Conservation (phyloP, 2,888 invertebrate genomes). For the Liopterus haemorrhoidalis region DNA sequence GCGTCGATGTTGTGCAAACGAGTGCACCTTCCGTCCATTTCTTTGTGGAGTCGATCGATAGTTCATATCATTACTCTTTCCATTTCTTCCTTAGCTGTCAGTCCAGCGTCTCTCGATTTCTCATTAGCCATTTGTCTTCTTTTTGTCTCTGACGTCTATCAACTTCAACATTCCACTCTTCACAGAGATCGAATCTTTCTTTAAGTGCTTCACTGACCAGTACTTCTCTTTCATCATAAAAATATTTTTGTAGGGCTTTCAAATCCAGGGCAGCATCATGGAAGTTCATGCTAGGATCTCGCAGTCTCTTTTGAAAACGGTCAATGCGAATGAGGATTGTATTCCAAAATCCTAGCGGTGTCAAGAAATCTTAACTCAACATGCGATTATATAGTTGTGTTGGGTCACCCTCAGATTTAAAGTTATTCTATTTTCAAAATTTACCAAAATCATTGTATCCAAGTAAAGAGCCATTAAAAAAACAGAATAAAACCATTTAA, state of each 20-base stretch:
- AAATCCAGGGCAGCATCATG: slow-evolving; percentile 8
- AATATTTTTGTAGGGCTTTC: slow-evolving; percentile 5
- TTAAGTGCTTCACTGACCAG: slow-evolving; percentile 1
- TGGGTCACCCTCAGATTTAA: too few relatives aligned
- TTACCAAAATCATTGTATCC: too few relatives aligned
- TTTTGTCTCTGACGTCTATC: too few relatives aligned
- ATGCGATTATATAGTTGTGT: too few relatives aligned
- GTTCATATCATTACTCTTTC: slow-evolving; percentile 6
- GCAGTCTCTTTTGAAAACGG: too few relatives aligned
- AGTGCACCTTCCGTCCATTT: neutral
- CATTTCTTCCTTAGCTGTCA: slow-evolving; percentile 5
- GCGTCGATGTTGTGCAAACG: slow-evolving; percentile 5
- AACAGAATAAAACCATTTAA: too few relatives aligned
- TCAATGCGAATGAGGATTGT: too few relatives aligned
- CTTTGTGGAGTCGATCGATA: slow-evolving; percentile 4
- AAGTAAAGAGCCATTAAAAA: too few relatives aligned
- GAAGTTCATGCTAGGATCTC: slow-evolving; percentile 9
- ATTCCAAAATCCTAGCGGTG: too few relatives aligned
- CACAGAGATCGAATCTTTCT: slow-evolving; percentile 2
- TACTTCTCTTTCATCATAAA: slow-evolving; percentile 7
- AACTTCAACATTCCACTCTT: slow-evolving; percentile 8
- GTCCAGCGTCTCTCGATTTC: slow-evolving; percentile 7
- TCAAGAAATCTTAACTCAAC: too few relatives aligned
- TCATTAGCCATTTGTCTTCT: slow-evolving; percentile 8
- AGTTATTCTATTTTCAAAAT: too few relatives aligned